Base-by-base conservation (phyloP, 2,888 invertebrate species). In the Temnothorax rugatulus region DNA sequence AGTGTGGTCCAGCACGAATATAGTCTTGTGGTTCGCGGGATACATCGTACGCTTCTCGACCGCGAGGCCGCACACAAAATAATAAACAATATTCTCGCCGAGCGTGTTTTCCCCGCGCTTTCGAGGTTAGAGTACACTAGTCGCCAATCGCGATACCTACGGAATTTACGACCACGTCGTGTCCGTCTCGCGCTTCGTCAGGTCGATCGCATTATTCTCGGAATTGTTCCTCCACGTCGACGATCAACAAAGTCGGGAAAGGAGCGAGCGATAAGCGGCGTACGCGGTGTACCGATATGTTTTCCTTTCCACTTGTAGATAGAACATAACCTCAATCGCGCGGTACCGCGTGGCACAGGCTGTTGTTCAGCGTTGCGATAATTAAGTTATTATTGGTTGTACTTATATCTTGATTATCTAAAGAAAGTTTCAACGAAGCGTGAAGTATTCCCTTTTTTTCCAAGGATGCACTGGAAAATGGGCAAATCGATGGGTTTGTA, bases 1-100 rank as follows among this genome's bases (percentile, higher is more conserved):
- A 0, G 99, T 98, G 93, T 98, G 98, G 93, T 99, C 99, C 90
- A 99, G 95, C 34, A 99, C 98, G 95, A 99, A 98, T 84, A 99
- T 97, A 0, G 99, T 99, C 95, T 99, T 99, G 94, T 99, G 99
- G 93, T 98, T 98, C 63, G 97, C 96, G 13, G 97, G 97, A 95
- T 96, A 97, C 96, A 97, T 96, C 92, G 73, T 15, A 18, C 44
- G 50, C 34, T 18, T 47, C 34, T 21, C 18, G 1, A 8, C 47
- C 15, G 38, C 4, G 18, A 52, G 13, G 11, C 8, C 18, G 15
- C 34, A 34, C 25, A 13, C n/a, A 1, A 50, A 34, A 18, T 21
- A 38, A 15, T 21, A 38, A 15, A 47, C 21, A 2, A 38, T 4
- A 41, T 38, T 8, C 8, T 38, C 3, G 11, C 11, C 2, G 44